Percentiles rank a stretch among this genome's conserved stretches.
These are phyloP conservation scores for Danio tinwini DNA, from an alignment of 2,797 vertebrate genomes.

Conservation along the genomic window DNA sequence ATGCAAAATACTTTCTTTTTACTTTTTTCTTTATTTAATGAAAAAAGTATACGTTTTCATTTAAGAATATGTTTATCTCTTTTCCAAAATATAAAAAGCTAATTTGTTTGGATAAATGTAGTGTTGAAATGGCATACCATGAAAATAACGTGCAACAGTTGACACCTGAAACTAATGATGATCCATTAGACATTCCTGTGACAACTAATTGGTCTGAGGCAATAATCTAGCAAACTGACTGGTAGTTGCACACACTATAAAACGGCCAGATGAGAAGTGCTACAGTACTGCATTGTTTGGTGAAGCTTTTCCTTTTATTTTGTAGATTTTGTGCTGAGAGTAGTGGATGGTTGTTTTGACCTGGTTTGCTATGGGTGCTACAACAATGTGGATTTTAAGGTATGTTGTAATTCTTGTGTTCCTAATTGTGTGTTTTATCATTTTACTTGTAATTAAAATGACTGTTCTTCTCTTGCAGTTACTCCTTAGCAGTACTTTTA, in stretches of 20 bases:
- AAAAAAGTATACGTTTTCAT: too few species aligned
- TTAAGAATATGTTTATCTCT: too few species aligned
- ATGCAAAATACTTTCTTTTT: too few species aligned
- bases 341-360: not conserved
- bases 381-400: not conserved
- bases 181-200: not conserved
- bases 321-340: not conserved
- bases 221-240: not conserved
- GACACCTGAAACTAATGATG: slow-evolving; percentile 13
- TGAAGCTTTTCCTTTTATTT: not conserved
- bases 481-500: not conserved
- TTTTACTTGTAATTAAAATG: not conserved
- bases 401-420: not conserved
- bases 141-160: too few species aligned
- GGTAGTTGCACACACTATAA: not conserved
- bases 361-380: not conserved
- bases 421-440: not conserved
- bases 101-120: too few species aligned
- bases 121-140: too few species aligned
- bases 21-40: too few species aligned
- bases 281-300: rapidly evolving
- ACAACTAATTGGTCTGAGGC: not conserved
- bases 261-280: not conserved
- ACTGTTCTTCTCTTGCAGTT: not conserved
- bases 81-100: too few species aligned